Conservation (phyloP, 2,888 invertebrate genomes). For the Strigamia transsilvanica region DNA sequence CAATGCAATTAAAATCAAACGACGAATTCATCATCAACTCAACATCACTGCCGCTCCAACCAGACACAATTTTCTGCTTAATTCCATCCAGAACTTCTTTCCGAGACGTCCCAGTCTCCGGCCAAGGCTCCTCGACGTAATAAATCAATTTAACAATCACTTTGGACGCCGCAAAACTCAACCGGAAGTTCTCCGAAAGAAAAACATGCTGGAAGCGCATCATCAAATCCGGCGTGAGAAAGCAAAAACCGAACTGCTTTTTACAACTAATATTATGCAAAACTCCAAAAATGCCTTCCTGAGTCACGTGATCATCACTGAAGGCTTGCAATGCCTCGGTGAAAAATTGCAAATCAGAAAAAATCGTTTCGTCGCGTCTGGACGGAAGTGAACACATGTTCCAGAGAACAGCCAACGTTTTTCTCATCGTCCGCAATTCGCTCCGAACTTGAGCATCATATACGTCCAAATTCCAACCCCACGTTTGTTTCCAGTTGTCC, state of each 20-base stretch:
- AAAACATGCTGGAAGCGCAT: not conserved
- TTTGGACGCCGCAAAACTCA: not conserved
- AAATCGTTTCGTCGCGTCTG: not conserved
- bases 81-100: too few species aligned
- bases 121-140: not conserved
- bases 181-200: not conserved
- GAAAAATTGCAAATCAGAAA: not conserved
- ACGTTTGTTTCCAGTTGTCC: not conserved
- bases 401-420: not conserved
- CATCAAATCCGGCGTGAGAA: not conserved
- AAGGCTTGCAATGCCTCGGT: not conserved
- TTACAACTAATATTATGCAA: not conserved
- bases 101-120: not conserved
- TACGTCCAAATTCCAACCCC: not conserved
- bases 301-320: not conserved
- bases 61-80: too few species aligned
- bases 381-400: not conserved
- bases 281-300: not conserved
- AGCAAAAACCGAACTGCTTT: not conserved
- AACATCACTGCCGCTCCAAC: too few species aligned
- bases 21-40: too few species aligned
- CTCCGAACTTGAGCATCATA: not conserved
- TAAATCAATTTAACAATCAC: not conserved
- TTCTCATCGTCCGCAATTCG: not conserved
- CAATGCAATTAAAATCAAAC: too few species aligned